Base-by-base conservation (phyloP, 2,797 vertebrate genomes). In the Scarus forsteni region DNA sequence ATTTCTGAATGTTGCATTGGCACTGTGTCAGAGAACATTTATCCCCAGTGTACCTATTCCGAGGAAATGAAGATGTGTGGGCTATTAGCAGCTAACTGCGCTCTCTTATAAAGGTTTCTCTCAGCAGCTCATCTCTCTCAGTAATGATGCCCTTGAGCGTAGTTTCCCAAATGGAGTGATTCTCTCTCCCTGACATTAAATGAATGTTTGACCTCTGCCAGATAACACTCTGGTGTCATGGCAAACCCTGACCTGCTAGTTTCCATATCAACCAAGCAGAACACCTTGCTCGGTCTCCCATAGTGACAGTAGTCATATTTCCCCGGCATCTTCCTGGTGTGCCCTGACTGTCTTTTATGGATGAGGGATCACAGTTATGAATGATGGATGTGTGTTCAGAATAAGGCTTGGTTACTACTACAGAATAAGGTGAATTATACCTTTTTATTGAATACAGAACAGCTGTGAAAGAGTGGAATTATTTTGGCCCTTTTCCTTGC, bases 321-420 rank as follows among this genome's bases (percentile, higher is more conserved):
- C 95, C 93, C 60, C 96, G 95, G 89, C 94, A 49, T 64, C 45
- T 70, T 56, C 94, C 92, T 96, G 96, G 93, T 95, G 40, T 96
- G 96, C 92, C 96, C 95, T 18, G 95, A 96, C 95, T 89, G 96
- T 96, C 89, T 95, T 96, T 92, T 72, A 94, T 95, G 80, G 96
- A 82, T 73, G 66, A 78, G 69, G 65, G 79, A 45, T 54, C 79
- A 80, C 42, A 38, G 52, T 51, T 54, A 53, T 77, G 55, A 79
- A 57, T 66, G 73, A 97, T 96, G 0, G 95, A 97, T 70, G 66
- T 54, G 42, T 16, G 51, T 50, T 42, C 60, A 40, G 18, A 68
- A 59, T 43, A 61, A 71, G 54, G 38, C 54, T 61, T 56, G 68
- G 54, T 73, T 54, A 59, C 39, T 54, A 50, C 57, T 81, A 10